Conservation (phyloP, 2,113 vertebrate genomes). For the Lepus timidus region DNA sequence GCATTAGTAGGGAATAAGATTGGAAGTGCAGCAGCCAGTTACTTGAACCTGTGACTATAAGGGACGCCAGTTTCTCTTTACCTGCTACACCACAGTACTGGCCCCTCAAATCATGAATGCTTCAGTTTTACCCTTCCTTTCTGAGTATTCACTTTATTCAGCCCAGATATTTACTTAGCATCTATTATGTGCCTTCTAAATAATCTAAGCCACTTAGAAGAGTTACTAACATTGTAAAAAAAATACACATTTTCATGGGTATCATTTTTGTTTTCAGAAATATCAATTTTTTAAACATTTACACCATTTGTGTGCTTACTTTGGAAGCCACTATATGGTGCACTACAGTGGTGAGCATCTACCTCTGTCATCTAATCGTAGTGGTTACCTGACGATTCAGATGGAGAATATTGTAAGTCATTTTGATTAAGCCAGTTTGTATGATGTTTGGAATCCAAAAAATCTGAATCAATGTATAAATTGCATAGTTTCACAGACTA, state of each 20-base stretch:
- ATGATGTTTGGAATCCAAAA: slow-evolving; percentile 13
- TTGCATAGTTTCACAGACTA: background rate
- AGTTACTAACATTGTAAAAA: background rate
- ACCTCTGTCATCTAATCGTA: background rate
- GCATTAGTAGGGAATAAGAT: too few species aligned
- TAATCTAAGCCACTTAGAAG: background rate
- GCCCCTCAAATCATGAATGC: background rate
- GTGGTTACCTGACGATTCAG: background rate
- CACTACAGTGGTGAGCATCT: background rate
- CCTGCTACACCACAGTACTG: too few species aligned
- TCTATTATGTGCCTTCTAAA: background rate
- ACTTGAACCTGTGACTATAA: too few species aligned
- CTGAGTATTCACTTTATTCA: background rate
- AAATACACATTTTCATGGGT: background rate
- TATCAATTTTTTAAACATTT: background rate
- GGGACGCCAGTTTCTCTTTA: too few species aligned
- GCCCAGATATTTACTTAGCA: background rate
- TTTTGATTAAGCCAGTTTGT: background rate
- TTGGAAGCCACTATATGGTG: background rate
- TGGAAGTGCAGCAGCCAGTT: too few species aligned
- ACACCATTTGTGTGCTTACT: background rate
- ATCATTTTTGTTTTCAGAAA: background rate
- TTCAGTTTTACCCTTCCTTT: background rate
- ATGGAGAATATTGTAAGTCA: background rate
- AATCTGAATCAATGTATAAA: background rate